Conservation (phyloP, 2,888 invertebrate genomes). For the Zeuzera pyrina region DNA sequence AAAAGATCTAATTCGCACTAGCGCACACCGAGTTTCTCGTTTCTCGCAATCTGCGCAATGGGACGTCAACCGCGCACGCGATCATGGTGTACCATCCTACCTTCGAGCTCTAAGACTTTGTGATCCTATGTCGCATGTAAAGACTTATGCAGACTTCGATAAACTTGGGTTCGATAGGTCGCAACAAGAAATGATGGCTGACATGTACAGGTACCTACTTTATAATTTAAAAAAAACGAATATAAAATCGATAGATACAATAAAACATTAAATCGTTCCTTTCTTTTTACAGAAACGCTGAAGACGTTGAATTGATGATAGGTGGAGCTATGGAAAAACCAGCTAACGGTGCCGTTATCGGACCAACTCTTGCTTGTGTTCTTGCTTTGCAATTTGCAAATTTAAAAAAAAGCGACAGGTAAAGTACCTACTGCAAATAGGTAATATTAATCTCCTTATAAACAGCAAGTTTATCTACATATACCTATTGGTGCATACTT, state of each 20-base stretch:
- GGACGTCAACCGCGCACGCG: conserved; percentile 74
- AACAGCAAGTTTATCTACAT: background rate
- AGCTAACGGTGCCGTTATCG: conserved; percentile 85
- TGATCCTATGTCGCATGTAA: conserved; percentile 61
- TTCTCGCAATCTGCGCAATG: conserved; percentile 64
- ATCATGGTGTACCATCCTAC: conserved; percentile 87
- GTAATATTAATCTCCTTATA: background rate
- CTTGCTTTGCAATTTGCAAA: conserved; percentile 87
- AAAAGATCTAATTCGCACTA: conserved; percentile 75
- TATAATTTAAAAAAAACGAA: conserved; percentile 3
- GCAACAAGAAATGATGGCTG: conserved; percentile 75
- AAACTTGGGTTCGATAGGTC: conserved; percentile 70
- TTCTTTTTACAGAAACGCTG: conserved; percentile 59
- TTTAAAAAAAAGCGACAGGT: conserved; percentile 85
- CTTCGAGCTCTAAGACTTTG: conserved; percentile 79
- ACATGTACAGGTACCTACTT: conserved; percentile 75
- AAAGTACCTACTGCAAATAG: conserved; percentile 3
- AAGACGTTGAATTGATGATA: conserved; percentile 88
- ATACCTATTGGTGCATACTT: background rate
- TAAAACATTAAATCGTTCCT: background rate
- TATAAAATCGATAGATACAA: background rate
- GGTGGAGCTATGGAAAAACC: conserved; percentile 89
- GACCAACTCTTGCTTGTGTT: conserved; percentile 91
- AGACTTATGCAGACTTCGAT: conserved; percentile 73
- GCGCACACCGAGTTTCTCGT: conserved; percentile 75